Evolutionary conservation across 2,113 vertebrate species (phyloP).

Genomic region (Cacatua alba): DNA sequence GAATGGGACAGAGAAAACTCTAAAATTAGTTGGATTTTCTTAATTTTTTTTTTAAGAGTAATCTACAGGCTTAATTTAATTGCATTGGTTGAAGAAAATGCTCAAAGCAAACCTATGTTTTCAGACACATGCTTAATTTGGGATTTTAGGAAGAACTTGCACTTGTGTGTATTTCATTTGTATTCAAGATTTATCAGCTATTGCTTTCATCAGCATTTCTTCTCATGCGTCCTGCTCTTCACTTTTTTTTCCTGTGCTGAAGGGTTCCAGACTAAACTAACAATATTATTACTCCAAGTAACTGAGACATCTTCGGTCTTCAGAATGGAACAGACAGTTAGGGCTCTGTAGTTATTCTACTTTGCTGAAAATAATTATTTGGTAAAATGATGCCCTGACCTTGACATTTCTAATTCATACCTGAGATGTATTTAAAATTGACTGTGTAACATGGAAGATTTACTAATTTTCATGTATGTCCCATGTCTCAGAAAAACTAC

Average conservation of each 20-base stretch:
- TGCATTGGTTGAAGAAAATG: not conserved
- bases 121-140: not conserved
- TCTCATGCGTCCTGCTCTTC: not conserved
- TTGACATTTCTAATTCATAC: not conserved
- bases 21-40: accelerated
- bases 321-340: not conserved
- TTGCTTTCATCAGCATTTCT: not conserved
- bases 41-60: not conserved
- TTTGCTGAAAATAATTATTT: not conserved
- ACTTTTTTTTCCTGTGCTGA: not conserved
- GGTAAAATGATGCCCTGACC: not conserved
- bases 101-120: not conserved
- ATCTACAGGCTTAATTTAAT: not conserved
- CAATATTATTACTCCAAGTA: not conserved
- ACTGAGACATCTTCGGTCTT: not conserved
- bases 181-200: not conserved
- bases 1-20: not conserved
- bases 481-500: not conserved
- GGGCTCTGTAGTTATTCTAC: not conserved
- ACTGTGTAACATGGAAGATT: not conserved
- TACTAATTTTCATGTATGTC: accelerated
- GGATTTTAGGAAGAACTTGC: not conserved
- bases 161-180: not conserved
- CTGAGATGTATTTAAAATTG: not conserved
- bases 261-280: not conserved